Conservation (phyloP, 2,888 invertebrate species). For the Piscicola geometra region DNA sequence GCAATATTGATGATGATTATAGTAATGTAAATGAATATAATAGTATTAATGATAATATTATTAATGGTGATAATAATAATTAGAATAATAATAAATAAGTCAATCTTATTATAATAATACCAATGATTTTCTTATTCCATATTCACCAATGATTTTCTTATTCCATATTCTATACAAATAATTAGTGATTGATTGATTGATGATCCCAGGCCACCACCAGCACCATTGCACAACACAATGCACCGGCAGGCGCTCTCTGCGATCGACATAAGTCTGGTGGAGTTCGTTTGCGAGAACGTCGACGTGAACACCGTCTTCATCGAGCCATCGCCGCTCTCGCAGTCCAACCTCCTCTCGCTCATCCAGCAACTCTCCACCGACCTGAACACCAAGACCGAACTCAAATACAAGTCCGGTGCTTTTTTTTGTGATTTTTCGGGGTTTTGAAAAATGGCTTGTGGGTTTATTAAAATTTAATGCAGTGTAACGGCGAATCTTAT, state of each 20-base stretch:
- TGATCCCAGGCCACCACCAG: too few relatives aligned
- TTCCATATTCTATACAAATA: too few relatives aligned
- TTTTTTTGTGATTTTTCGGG: not conserved
- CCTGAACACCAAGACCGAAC: constrained; percentile 74
- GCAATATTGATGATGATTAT: too few relatives aligned
- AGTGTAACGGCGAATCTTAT: too few relatives aligned
- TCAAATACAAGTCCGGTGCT: constrained; percentile 72
- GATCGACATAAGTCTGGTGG: constrained; percentile 78
- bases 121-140: too few relatives aligned
- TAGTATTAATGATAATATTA: too few relatives aligned
- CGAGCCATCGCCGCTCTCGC: constrained; percentile 70
- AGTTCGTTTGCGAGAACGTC: constrained; percentile 78
- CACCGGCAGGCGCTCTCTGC: constrained; percentile 81
- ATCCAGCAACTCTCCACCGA: constrained; percentile 90
- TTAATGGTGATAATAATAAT: too few relatives aligned
- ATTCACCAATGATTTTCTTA: too few relatives aligned
- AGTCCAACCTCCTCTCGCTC: constrained; percentile 82
- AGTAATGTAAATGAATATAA: too few relatives aligned
- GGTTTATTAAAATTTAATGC: not conserved
- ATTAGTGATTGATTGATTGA: too few relatives aligned
- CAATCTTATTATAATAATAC: too few relatives aligned
- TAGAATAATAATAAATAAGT: too few relatives aligned
- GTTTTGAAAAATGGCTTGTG: not conserved
- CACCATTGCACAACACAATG: not conserved
- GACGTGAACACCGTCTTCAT: constrained; percentile 73